Evolutionary conservation across 2,888 invertebrate species (phyloP), one percentile per base, ranked within the genome.

Genomic region (Philereme transversata): DNA sequence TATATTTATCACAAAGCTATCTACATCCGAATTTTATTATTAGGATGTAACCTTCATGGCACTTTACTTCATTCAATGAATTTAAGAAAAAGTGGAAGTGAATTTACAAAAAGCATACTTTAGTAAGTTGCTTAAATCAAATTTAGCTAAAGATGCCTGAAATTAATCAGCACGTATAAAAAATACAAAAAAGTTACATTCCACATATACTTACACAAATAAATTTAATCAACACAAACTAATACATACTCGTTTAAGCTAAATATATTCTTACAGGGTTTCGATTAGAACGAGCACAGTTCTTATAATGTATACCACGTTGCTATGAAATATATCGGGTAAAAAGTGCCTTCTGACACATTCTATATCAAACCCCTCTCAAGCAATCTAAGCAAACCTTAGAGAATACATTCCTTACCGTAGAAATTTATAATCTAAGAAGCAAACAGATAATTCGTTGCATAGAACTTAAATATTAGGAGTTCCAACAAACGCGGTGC

Each of bases 1-100:
- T 44, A 44, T n/a, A 52, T 51, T 34, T 52, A 58, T 58, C 58
- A 58, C 52, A 52, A 43, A 52, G 43, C n/a, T 33, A 7, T 34
- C 33, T 48, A 41, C 41, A 45, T 36, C 45, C 11, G 35, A 55
- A 40, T 11, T 35, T 53, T 46, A 36, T 46, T 48, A 5, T 34
- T 55, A 34, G 8, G 34, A 33, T 41, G 34, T 10, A 35, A 35
- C 11, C 10, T 57, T 51, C 57, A 57, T 57, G 57, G 57, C 57
- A 51, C 51, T 46, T 38, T 36, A 11, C n/a, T 36, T 4, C 8
- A 45, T 45, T 56, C 10, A 45, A 7, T 44, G 9, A 55, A 35
- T 11, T 5, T 5, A 11, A 40, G 11, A 34, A 9, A 10, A 38
- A 11, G 5, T 9, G 5, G 5, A 49, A 36, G 10, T 49, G 11